Evolutionary conservation across 2,797 vertebrate species (phyloP).

Genomic region (Apogon hyalosoma): DNA sequence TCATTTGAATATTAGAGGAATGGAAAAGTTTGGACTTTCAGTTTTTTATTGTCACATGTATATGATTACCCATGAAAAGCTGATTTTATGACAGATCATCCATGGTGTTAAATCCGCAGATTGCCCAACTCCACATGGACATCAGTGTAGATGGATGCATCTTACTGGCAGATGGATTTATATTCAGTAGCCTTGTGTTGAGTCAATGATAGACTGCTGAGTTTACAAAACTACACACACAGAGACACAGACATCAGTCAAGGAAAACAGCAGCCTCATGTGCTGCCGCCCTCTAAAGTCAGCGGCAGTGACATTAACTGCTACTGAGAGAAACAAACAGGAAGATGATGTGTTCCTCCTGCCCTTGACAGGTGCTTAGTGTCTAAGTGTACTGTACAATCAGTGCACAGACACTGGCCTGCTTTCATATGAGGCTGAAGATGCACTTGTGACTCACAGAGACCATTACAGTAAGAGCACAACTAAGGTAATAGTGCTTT

Average conservation of each 20-base stretch:
- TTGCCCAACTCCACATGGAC: background rate
- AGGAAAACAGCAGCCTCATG: slow-evolving; percentile 38
- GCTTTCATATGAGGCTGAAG: slow-evolving; percentile 14
- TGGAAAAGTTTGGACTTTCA: too few species aligned
- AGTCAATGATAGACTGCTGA: slow-evolving; percentile 67
- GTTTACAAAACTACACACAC: slow-evolving; percentile 37
- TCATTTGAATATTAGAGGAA: too few species aligned
- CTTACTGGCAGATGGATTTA: slow-evolving; percentile 42
- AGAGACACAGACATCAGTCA: slow-evolving; percentile 45
- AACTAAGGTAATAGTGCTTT: slow-evolving; percentile 23
- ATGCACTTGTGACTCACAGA: slow-evolving; percentile 41
- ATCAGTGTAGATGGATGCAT: slow-evolving; percentile 32
- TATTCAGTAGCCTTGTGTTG: slow-evolving; percentile 62
- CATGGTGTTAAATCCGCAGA: too few species aligned
- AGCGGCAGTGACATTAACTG: slow-evolving; percentile 34
- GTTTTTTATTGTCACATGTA: too few species aligned
- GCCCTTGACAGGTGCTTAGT: slow-evolving; percentile 49
- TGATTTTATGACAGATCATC: too few species aligned
- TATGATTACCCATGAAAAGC: too few species aligned
- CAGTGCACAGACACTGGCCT: slow-evolving; percentile 10
- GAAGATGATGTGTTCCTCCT: slow-evolving; percentile 37
- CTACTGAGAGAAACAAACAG: slow-evolving; percentile 38
- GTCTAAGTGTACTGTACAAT: slow-evolving; percentile 26
- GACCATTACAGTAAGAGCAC: slow-evolving; percentile 32
- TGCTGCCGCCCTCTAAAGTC: slow-evolving; percentile 37